phyloP scores from a whole-genome alignment of 2,888 invertebrate genomes.

The Halictus quadricinctus region DNA sequence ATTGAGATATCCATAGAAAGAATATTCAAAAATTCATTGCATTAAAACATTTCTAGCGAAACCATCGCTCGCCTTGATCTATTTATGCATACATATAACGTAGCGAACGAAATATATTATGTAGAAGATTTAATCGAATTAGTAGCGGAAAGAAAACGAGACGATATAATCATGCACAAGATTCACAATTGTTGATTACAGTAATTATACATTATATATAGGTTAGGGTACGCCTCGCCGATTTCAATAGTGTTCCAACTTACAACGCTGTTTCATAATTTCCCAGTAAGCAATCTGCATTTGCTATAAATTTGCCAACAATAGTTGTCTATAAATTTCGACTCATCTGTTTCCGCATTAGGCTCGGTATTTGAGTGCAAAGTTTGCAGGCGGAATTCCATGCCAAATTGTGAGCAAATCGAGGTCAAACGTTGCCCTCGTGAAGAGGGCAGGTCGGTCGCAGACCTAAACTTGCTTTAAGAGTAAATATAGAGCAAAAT shows the following conservation, averaged over 20 bases:
- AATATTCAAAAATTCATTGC: conserved; percentile 28
- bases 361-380: too few relatives aligned
- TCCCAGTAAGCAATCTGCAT: too few relatives aligned
- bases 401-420: too few relatives aligned
- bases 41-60: conserved; percentile 26
- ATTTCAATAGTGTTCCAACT: neutral
- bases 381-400: too few relatives aligned
- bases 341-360: too few relatives aligned
- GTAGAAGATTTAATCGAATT: conserved; percentile 3
- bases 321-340: too few relatives aligned
- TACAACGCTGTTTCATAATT: neutral
- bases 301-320: too few relatives aligned
- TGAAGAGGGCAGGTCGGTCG: too few relatives aligned
- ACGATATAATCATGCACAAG: conserved; percentile 13
- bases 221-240: neutral
- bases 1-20: neutral
- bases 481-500: too few relatives aligned
- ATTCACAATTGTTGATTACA: conserved; percentile 16
- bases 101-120: conserved; percentile 9
- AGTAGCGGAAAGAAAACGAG: conserved; percentile 9
- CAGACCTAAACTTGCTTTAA: too few relatives aligned
- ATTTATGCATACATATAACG: neutral
- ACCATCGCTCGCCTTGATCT: conserved; percentile 16
- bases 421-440: too few relatives aligned
- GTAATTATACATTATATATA: neutral